A percentile compares a stretch with the other conserved stretches of the same genome.
Conservation (phyloP, 1,140 invertebrate genomes). For the Calephelis nemesis region DNA sequence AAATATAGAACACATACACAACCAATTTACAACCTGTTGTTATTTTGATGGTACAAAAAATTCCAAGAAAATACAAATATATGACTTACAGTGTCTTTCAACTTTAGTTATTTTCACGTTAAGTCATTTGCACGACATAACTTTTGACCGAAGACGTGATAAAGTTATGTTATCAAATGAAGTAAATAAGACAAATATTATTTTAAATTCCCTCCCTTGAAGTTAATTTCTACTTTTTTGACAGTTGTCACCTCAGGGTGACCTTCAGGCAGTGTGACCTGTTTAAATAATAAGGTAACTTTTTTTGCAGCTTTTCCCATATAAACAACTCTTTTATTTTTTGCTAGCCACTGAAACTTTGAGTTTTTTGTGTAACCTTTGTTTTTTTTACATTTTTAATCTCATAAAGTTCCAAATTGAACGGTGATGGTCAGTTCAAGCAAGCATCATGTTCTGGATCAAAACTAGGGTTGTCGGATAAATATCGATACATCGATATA, state of each 20-base stretch:
- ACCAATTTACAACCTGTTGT: background rate
- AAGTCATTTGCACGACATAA: too few relatives aligned
- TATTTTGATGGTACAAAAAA: background rate
- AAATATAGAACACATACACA: background rate
- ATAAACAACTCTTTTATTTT: too few relatives aligned
- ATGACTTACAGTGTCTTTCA: slow-evolving; percentile 11
- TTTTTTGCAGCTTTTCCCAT: background rate
- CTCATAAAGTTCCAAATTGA: too few relatives aligned
- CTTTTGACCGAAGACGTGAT: too few relatives aligned
- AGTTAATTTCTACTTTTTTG: slow-evolving; percentile 15
- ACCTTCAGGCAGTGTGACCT: slow-evolving; percentile 28
- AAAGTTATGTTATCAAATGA: slow-evolving; percentile 2
- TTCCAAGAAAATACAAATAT: background rate
- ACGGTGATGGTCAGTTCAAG: too few relatives aligned
- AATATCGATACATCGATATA: too few relatives aligned
- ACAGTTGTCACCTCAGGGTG: slow-evolving; percentile 32
- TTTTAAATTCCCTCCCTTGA: slow-evolving; percentile 23
- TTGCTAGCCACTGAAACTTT: too few relatives aligned
- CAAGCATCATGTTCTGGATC: too few relatives aligned
- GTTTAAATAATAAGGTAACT: too few relatives aligned
- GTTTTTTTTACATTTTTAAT: too few relatives aligned
- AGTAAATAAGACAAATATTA: background rate
- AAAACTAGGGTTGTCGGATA: too few relatives aligned
- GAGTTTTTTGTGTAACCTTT: too few relatives aligned
- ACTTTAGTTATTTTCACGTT: background rate